A percentile compares a stretch with the other conserved stretches of the same genome.
These are phyloP conservation scores for Bucorvus abyssinicus DNA, from an alignment of 2,797 vertebrate genomes.

Conservation along the genomic window DNA sequence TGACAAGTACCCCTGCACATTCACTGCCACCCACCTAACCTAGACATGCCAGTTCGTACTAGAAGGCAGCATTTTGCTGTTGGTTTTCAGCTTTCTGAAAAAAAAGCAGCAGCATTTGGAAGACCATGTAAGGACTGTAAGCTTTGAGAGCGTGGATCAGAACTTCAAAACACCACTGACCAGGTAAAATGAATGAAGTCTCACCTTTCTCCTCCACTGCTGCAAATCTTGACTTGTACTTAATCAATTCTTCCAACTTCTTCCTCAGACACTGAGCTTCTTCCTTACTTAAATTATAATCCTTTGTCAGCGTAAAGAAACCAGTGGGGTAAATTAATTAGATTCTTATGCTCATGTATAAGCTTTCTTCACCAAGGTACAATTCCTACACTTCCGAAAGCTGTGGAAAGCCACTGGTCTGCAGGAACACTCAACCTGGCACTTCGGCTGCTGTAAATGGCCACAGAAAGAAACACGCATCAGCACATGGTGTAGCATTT, in stretches of 20 bases:
- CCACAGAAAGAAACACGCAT: neutral
- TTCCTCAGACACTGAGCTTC: neutral
- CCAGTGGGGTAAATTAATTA: neutral
- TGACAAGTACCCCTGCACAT: neutral
- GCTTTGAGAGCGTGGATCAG: neutral
- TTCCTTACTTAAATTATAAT: neutral
- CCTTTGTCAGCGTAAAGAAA: neutral
- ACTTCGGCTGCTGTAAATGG: neutral
- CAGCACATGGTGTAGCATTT: neutral
- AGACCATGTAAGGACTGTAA: accelerated
- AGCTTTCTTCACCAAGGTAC: neutral
- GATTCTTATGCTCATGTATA: accelerated
- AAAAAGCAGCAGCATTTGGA: neutral
- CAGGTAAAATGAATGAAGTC: neutral
- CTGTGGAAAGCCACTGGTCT: neutral
- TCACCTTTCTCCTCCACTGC: neutral
- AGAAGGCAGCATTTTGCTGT: neutral
- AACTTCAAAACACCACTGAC: neutral
- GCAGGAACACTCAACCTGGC: neutral
- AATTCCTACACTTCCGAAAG: accelerated
- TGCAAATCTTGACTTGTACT: neutral
- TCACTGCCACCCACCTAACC: neutral
- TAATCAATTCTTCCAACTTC: neutral
- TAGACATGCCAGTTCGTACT: accelerated
- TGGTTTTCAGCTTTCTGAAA: neutral